Base-by-base conservation (phyloP, 2,888 invertebrate genomes). In the Boloria selene region DNA sequence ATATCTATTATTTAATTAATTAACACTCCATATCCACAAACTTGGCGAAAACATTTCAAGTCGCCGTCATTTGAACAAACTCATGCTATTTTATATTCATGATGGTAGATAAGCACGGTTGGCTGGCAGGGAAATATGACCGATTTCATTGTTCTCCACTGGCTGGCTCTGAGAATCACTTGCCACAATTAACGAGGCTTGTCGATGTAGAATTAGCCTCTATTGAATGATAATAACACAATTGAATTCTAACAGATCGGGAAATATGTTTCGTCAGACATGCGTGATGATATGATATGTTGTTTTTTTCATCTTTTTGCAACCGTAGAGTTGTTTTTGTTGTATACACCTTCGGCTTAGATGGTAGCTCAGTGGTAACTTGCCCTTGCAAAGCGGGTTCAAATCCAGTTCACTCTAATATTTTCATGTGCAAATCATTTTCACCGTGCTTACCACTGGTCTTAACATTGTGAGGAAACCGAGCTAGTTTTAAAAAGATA, bases 161-260 rank as follows among this genome's bases (percentile, higher is more conserved):
- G 50, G 85, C 83, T 85, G 84, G 81, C 84, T 84, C 86, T 86
- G 86, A 88, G 90, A 91, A 91, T 91, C 91, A 90, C 91, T 89
- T 86, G 85, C 87, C 87, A 84, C 87, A 89, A 82, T 89, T 88
- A 92, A 91, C 90, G 91, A 91, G 88, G 82, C 90, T 90, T 90
- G 91, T 91, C 91, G 90, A 90, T 84, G 85, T 82, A 82, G 88
- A 87, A 90, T 91, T 90, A 86, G 86, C 88, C 84, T 86, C 83
- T 85, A 85, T 85, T 84, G 81, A 85, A 81, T 88, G 88, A 88
- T 87, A 89, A 85, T 76, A 81, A 82, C 83, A 89, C 87, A 89
- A 87, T 88, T 80, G 84, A 80, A 78, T 80, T 80, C 82, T 78
- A 78, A 76, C 79, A 78, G 13, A 56, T 81, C 78, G 74, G 64